These are phyloP conservation scores for Gallinago nigripennis DNA, from an alignment of 2,797 vertebrate genomes.

Conservation along the genomic window DNA sequence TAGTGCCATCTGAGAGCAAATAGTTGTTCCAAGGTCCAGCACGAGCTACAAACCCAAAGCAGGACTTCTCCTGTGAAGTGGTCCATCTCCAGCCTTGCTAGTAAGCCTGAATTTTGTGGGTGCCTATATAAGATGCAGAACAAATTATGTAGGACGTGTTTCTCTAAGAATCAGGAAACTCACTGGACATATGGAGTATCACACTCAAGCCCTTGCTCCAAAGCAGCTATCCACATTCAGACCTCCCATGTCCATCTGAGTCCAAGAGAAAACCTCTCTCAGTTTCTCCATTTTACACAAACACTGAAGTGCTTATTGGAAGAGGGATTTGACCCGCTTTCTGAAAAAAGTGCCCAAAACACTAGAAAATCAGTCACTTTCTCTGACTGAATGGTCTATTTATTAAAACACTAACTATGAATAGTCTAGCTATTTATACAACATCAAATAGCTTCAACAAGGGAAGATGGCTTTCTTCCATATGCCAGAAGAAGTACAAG, in stretches of 20 bases:
- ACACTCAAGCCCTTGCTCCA: background rate
- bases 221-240: background rate
- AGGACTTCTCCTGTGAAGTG: background rate
- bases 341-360: background rate
- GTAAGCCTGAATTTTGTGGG: background rate
- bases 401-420: background rate
- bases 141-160: background rate
- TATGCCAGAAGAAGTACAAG: background rate
- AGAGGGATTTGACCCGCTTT: background rate
- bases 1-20: background rate
- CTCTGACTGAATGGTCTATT: background rate
- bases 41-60: background rate
- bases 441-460: background rate
- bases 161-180: background rate
- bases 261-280: background rate
- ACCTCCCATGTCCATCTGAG: background rate
- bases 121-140: background rate
- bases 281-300: background rate
- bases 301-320: background rate
- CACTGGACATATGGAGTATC: fast-evolving
- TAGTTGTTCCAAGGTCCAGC: background rate
- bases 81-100: background rate
- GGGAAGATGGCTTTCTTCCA: background rate
- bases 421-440: background rate
- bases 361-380: background rate